These are phyloP conservation scores for Pseudorhiza aurosa DNA, from an alignment of 30 jellyfish, hydroid and myxozoan genomes.

Conservation along the genomic window DNA sequence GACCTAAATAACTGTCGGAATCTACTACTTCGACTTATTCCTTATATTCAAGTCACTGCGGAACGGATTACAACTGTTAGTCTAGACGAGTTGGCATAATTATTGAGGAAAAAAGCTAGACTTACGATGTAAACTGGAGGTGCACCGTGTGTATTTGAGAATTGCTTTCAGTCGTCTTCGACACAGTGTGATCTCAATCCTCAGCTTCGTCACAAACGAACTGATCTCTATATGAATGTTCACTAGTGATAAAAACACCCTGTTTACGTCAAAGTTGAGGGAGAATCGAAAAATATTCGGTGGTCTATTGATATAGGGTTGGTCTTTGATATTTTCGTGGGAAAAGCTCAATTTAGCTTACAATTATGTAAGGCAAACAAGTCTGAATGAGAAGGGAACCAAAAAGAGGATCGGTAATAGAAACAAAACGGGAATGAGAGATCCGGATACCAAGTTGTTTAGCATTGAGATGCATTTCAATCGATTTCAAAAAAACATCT, in stretches of 20 bases:
- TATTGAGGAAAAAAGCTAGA: no score
- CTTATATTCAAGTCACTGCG: no score
- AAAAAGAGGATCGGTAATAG: slow-evolving; percentile 19
- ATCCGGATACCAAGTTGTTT: slow-evolving; percentile 43
- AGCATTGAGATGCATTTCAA: slow-evolving; percentile 2
- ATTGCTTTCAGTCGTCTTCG: no score
- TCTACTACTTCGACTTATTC: no score
- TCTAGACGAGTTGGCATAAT: no score
- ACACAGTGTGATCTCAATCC: no score
- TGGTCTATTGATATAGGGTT: slow-evolving; percentile 10
- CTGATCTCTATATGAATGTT: not conserved
- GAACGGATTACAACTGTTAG: no score
- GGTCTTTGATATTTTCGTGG: slow-evolving; percentile 50
- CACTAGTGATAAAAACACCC: slow-evolving; percentile 23
- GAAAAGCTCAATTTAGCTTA: slow-evolving; percentile 28
- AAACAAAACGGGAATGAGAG: slow-evolving; percentile 16
- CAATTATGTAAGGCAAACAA: slow-evolving; percentile 7
- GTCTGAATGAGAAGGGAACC: slow-evolving; percentile 23
- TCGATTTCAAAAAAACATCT: slow-evolving; percentile 7
- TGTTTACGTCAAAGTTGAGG: slow-evolving; percentile 22
- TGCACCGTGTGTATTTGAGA: no score
- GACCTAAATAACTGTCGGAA: no score
- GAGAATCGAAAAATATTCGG: slow-evolving; percentile 20
- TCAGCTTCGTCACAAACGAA: no score
- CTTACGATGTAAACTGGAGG: no score